These are phyloP conservation scores for Drosophila kuntzei DNA, from an alignment of 2,888 invertebrate species.

Conservation along the genomic window DNA sequence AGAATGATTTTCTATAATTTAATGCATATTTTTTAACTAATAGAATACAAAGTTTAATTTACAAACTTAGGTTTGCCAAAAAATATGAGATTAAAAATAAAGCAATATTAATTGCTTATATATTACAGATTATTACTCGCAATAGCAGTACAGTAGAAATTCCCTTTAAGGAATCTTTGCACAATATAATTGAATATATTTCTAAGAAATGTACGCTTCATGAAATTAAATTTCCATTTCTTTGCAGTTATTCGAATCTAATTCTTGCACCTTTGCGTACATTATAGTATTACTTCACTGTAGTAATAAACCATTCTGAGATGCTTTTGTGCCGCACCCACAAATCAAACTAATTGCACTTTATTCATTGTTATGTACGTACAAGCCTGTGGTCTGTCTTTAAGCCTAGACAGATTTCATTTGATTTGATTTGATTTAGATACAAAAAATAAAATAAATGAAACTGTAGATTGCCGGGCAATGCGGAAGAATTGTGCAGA, in stretches of 20 bases:
- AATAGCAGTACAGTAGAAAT: no score
- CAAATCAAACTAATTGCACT: conserved; percentile 42
- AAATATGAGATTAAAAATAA: no score
- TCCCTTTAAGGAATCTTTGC: no score
- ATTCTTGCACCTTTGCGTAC: no score
- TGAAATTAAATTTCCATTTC: background rate
- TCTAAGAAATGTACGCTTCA: background rate
- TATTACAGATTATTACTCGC: no score
- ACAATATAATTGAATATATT: no score
- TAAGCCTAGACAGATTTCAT: conserved; percentile 11
- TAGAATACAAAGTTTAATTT: no score
- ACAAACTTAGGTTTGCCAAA: no score
- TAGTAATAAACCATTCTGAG: conserved; percentile 25
- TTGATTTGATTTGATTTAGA: conserved; percentile 12
- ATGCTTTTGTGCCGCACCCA: conserved; percentile 34
- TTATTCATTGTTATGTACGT: conserved; percentile 12
- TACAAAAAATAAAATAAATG: conserved; percentile 6
- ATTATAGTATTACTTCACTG: background rate
- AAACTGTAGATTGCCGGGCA: conserved; percentile 22
- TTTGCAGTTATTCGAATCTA: background rate
- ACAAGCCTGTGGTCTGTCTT: background rate
- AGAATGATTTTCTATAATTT: no score
- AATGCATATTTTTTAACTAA: no score
- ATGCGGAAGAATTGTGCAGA: conserved; percentile 48
- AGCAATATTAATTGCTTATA: no score